phyloP scores from a whole-genome alignment of 2,888 invertebrate genomes.

The Hydroisotoma schaefferi region DNA sequence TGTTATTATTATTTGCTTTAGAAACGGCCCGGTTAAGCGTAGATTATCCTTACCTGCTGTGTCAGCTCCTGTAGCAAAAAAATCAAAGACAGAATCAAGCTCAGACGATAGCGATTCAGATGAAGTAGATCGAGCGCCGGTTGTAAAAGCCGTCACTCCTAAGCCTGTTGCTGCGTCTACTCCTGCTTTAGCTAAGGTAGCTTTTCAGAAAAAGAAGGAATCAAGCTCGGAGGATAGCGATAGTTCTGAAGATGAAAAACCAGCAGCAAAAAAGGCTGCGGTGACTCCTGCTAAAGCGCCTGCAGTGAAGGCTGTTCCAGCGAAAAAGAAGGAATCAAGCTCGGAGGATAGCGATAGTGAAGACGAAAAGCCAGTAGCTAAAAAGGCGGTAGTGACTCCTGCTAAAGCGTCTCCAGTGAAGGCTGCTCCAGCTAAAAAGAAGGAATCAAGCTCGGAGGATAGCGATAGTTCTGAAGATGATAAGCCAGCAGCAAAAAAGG shows the following conservation, averaged over 20 bases:
- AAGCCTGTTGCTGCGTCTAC: constrained; percentile 4
- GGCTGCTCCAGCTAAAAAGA: constrained; percentile 13
- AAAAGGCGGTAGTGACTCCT: constrained; percentile 10
- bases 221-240: constrained; percentile 20
- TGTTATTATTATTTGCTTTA: constrained; percentile 13
- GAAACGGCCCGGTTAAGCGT: constrained; percentile 43
- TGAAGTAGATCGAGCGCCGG: constrained; percentile 20
- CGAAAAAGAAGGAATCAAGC: constrained; percentile 25
- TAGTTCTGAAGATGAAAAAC: constrained; percentile 23
- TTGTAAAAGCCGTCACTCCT: constrained; percentile 8
- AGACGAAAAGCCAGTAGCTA: constrained; percentile 17
- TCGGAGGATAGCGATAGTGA: constrained; percentile 16
- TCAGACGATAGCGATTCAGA: constrained; percentile 45
- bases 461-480: constrained; percentile 37
- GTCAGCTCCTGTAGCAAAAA: constrained; percentile 27
- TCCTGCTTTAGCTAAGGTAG: constrained; percentile 4
- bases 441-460: constrained; percentile 24
- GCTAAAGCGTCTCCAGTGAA: constrained; percentile 28
- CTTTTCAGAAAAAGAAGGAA: constrained; percentile 7
- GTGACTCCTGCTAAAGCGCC: not conserved
- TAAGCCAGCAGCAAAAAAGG: constrained; percentile 25
- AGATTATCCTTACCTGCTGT: constrained; percentile 39
- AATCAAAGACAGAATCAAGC: constrained; percentile 14
- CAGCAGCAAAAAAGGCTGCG: constrained; percentile 9
- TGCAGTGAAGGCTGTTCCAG: constrained; percentile 23